Conservation (phyloP, 2,888 invertebrate genomes). For the Seira sanloemensis region DNA sequence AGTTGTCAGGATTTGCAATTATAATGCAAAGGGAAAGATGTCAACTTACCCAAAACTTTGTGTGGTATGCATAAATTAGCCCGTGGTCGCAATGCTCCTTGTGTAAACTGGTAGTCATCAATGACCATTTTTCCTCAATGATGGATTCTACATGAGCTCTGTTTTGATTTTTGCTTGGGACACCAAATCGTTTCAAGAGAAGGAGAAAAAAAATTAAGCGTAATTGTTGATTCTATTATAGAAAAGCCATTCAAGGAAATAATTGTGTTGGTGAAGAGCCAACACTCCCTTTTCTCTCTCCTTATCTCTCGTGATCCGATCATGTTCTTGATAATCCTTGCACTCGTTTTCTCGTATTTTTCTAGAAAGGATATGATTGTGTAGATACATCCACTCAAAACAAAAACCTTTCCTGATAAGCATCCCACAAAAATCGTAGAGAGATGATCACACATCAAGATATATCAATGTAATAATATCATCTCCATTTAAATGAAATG, state of each 20-base stretch:
- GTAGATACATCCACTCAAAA: too few species aligned
- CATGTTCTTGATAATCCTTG: not conserved
- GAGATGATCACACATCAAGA: not conserved
- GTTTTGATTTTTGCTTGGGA: too few species aligned
- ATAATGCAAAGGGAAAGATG: not conserved
- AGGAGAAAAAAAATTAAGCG: not conserved
- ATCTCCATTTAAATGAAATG: constrained; percentile 6
- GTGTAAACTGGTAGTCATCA: too few species aligned
- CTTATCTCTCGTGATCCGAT: constrained; percentile 18
- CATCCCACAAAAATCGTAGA: not conserved
- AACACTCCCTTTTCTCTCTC: too few species aligned
- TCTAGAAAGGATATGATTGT: not conserved
- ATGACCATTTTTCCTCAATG: too few species aligned
- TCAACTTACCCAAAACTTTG: not conserved
- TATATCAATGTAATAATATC: constrained; percentile 35
- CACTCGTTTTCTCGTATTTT: not conserved
- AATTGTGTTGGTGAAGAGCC: too few species aligned
- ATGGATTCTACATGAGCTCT: too few species aligned
- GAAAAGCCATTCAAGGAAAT: too few species aligned
- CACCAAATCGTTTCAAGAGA: too few species aligned
- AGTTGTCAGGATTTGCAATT: not conserved
- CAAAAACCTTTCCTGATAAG: too few species aligned
- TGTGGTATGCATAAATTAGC: not conserved
- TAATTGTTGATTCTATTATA: too few species aligned
- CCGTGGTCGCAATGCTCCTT: too few species aligned